A percentile compares a stretch with the other conserved stretches of the same genome.
Conservation (phyloP, 2,888 invertebrate species). For the Anarsia innoxiella region DNA sequence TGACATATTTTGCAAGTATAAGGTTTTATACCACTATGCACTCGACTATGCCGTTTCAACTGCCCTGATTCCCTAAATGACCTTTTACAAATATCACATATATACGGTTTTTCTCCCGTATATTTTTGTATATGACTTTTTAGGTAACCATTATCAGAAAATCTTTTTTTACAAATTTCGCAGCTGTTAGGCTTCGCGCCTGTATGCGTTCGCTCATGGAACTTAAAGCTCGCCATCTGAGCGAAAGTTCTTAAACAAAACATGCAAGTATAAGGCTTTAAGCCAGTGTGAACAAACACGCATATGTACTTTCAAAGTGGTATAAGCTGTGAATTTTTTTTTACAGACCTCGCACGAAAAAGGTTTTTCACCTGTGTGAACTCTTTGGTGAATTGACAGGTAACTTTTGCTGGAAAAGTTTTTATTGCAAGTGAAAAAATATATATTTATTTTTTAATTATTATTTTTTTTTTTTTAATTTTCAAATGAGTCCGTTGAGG, state of each 20-base stretch:
- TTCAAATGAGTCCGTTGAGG: constrained; percentile 57
- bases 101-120: constrained; percentile 53
- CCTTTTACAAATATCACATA: constrained; percentile 52
- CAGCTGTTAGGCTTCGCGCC: constrained; percentile 54
- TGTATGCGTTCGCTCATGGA: constrained; percentile 57
- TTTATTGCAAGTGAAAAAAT: constrained; percentile 51
- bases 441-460: constrained; percentile 55
- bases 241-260: constrained; percentile 56
- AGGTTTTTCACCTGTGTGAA: constrained; percentile 55
- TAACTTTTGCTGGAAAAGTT: constrained; percentile 63
- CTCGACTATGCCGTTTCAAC: constrained; percentile 51
- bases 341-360: constrained; percentile 57
- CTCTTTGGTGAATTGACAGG: constrained; percentile 51
- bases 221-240: constrained; percentile 59
- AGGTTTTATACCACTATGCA: constrained; percentile 54
- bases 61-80: constrained; percentile 56
- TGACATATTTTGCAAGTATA: constrained; percentile 62
- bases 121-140: constrained; percentile 63
- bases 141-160: constrained; percentile 61
- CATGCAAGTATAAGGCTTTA: constrained; percentile 54
- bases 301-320: constrained; percentile 62
- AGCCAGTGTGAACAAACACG: constrained; percentile 55
- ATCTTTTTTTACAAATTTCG: constrained; percentile 55
- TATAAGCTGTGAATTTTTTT: constrained; percentile 57
- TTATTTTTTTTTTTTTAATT: constrained; percentile 59